phyloP scores from a whole-genome alignment of 1,140 invertebrate species.

The Hyles vespertilio region DNA sequence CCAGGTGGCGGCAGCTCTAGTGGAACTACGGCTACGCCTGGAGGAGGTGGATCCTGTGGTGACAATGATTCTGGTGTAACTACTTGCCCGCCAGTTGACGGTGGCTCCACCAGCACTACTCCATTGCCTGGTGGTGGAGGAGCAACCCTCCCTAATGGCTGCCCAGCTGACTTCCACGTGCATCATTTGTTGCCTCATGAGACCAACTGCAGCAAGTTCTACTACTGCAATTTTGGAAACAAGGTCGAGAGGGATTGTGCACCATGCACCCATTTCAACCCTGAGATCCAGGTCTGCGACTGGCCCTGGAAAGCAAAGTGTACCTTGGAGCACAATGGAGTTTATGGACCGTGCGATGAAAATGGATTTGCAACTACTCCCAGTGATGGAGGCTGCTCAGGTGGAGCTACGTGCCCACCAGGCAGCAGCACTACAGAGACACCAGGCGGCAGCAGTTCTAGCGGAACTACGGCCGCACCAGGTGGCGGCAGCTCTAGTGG shows the following conservation, averaged over 20 bases:
- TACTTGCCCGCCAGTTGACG: too few species aligned
- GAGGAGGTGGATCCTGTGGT: neutral
- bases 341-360: neutral
- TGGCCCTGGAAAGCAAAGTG: conserved; percentile 26
- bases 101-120: too few species aligned
- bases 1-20: neutral
- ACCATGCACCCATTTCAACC: conserved; percentile 13
- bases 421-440: neutral
- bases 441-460: neutral
- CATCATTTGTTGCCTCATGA: conserved; percentile 35
- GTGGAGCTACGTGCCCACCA: neutral
- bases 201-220: conserved; percentile 31
- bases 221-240: conserved; percentile 34
- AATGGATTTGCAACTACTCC: neutral
- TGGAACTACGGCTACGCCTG: too few species aligned
- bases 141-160: conserved; percentile 19
- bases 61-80: neutral
- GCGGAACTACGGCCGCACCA: neutral
- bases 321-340: neutral
- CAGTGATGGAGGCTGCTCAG: neutral
- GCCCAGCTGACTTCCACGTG: conserved; percentile 29
- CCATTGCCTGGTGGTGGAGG: too few species aligned
- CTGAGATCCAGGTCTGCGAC: conserved; percentile 22
- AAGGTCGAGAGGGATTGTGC: conserved; percentile 26
- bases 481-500: neutral